Evolutionary conservation across 2,888 invertebrate species (phyloP).

Genomic region (Aspidiotus rigidus): DNA sequence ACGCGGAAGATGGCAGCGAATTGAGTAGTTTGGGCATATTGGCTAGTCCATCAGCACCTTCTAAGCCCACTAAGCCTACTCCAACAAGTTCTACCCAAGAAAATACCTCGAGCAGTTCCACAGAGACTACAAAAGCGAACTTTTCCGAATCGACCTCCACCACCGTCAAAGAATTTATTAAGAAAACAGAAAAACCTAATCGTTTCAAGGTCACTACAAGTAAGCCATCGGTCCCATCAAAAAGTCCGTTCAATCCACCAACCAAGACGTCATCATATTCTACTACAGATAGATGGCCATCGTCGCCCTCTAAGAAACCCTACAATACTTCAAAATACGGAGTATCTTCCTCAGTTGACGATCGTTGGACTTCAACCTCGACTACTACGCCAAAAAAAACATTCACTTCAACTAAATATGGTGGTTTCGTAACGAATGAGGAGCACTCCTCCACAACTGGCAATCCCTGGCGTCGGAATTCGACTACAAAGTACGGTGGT

Average conservation of each 20-base stretch:
- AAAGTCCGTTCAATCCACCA: background rate
- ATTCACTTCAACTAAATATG: conserved; percentile 21
- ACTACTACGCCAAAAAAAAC: background rate
- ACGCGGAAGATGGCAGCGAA: conserved; percentile 49
- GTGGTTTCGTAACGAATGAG: conserved; percentile 18
- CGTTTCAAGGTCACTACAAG: conserved; percentile 4
- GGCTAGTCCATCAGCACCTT: conserved; percentile 5
- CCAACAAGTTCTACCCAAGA: background rate
- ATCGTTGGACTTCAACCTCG: background rate
- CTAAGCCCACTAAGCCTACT: background rate
- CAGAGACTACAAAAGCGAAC: background rate
- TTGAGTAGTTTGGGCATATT: background rate
- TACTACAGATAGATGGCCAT: background rate
- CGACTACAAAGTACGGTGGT: conserved; percentile 11
- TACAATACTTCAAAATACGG: conserved; percentile 27
- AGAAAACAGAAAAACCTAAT: conserved; percentile 15
- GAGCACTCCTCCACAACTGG: conserved; percentile 12
- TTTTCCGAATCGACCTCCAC: background rate
- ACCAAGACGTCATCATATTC: background rate
- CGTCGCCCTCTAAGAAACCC: background rate
- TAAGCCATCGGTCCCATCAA: background rate
- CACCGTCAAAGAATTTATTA: background rate
- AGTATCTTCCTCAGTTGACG: background rate
- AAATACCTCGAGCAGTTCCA: background rate
- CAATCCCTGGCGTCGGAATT: background rate